Base-by-base conservation (phyloP, 2,797 vertebrate species). In the Rhinogobio ventralis region DNA sequence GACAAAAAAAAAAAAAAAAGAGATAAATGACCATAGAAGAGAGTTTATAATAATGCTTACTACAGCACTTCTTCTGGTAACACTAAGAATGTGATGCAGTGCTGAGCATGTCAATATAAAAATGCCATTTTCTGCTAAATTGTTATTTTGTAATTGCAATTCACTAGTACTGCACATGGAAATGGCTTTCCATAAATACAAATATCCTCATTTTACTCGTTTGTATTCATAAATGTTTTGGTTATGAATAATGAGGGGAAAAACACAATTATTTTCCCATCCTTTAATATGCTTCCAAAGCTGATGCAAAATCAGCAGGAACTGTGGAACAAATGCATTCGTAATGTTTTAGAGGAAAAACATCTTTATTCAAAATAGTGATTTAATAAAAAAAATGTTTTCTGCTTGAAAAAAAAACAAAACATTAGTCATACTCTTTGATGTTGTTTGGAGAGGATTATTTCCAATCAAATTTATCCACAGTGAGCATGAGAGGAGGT, bases 401-500 rank as follows among this genome's bases (percentile, higher is more conserved):
- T 71, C n/a, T 46, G n/a, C n/a, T 72, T 72, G 23, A 0, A 19
- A 74, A 14, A 14, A 72, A 33, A n/a, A 64, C n/a, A 72, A 33
- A n/a, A 25, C 30, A 83, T 83, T 83, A 53, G 57, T 83, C 45
- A 66, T 39, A n/a, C 3, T 10, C 67, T 83, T 83, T 83, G 81
- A 66, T 75, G 81, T 74, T 49, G 11, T 66, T 66, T 49, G 62
- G 23, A 46, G 55, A 10, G 67, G 67, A 42, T 45, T 76, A 74
- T 66, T 68, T 83, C 62, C 49, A 76, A 67, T 68, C 72, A 76
- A 23, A 36, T 83, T 67, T 76, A 51, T 46, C 72, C n/a, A 83
- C 6, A 20, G 60, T 45, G 30, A 19, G 20, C 13, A 62, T 64
- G 30, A 33, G 72, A 62, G 17, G 3, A 17, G 30, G 45, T 23